A percentile compares a stretch with the other conserved stretches of the same genome.
Evolutionary conservation across 2,113 vertebrate species (phyloP).

Genomic region (Euleptes europaea): DNA sequence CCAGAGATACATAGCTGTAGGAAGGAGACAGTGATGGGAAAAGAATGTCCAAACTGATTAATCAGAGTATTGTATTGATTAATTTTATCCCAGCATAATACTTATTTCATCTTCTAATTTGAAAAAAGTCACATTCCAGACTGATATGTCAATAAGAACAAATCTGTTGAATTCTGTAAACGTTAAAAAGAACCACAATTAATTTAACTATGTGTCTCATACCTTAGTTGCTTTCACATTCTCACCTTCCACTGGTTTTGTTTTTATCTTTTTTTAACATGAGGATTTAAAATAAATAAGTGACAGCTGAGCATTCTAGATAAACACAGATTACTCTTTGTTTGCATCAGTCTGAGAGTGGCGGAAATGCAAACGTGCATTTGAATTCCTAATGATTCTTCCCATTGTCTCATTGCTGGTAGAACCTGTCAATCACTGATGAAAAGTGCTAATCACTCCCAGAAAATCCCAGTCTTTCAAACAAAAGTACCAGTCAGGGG

Average conservation of each 20-base stretch:
- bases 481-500: constrained; percentile 82
- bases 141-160: not conserved
- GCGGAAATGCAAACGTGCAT: constrained; percentile 75
- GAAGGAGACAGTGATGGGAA: not conserved
- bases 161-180: not conserved
- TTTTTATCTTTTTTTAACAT: constrained; percentile 46
- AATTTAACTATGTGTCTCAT: not conserved
- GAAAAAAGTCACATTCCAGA: not conserved
- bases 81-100: not conserved
- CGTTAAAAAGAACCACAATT: constrained; percentile 25
- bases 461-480: constrained; percentile 74
- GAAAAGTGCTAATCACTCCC: constrained; percentile 83
- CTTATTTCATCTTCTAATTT: not conserved
- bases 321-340: constrained; percentile 60
- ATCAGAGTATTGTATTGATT: not conserved
- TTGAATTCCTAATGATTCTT: constrained; percentile 80
- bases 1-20: not conserved
- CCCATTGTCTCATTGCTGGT: constrained; percentile 79
- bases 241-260: constrained; percentile 24
- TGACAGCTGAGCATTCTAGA: constrained; percentile 57
- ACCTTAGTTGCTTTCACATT: not conserved
- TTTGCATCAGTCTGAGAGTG: constrained; percentile 60
- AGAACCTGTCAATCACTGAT: constrained; percentile 80
- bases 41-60: not conserved
- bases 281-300: constrained; percentile 6